Base-by-base conservation (phyloP, 2,797 vertebrate genomes). In the Tapera naevia region DNA sequence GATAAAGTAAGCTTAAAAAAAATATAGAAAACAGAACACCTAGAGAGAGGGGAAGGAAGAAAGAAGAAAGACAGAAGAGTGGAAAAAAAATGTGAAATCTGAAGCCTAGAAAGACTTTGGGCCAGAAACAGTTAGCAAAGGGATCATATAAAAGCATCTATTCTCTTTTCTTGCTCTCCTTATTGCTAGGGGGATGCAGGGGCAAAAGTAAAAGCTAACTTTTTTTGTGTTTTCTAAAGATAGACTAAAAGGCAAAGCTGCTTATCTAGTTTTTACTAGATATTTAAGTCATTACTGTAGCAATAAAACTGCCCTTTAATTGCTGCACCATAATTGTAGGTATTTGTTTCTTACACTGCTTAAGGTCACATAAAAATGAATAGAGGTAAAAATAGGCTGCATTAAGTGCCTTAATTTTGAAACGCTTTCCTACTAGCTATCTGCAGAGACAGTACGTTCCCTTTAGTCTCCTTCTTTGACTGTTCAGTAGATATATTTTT, bases 271-370 rank as follows among this genome's bases (percentile, higher is more conserved):
- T 91, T 95, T 93, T 84, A 48, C 82, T 94, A 57, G 76, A 64
- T 91, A 67, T 56, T 92, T 88, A 92, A 93, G 80, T 95, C 73
- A 84, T 93, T 93, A 75, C 46, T 76, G 41, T 60, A 81, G 80
- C 73, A 88, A 43, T 89, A 89, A 94, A 96, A 66, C 85, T 88
- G 80, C 76, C 73, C 94, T 92, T 93, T 97, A 96, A 96, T 95
- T 96, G 91, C 89, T 90, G 86, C 45, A 51, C 58, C 3, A 4
- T 94, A 95, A 95, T 96, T 95, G 83, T 81, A 93, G 92, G 72
- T 95, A 82, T 96, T 95, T 96, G 88, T 95, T 96, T 96, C 87
- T 90, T 91, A 41, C 1, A 9, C 66, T 75, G 67, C 82, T 91
- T 93, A 92, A 93, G 94, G 92, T 90, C 93, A 86, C 53, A 57